Evolutionary conservation across 1,140 invertebrate species (phyloP), one percentile per base, ranked within the genome.

Genomic region (Planococcus citri): DNA sequence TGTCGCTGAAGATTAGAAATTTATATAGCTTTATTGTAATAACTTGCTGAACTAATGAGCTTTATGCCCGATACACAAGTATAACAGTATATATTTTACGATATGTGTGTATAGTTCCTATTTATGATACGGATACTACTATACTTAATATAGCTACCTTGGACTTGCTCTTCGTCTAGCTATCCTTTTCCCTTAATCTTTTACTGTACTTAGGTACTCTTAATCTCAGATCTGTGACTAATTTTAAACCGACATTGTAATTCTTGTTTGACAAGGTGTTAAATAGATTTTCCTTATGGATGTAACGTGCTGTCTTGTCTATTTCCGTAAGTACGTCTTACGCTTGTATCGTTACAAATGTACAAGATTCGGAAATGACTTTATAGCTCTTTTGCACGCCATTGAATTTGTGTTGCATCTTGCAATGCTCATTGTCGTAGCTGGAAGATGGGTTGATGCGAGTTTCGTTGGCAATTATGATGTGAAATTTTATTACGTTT

Each of bases 1-100:
- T 24, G 21, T 24, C 22, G 60, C 41, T 17, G 41, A 14, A 64
- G 60, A 64, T 64, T 64, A 64, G 10, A 64, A 64, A 64, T 64
- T 64, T 64, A 64, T 64, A 27, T 64, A 64, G 60, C 60, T 27
- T 24, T 64, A 64, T 64, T 64, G 60, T 64, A 64, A 64, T 64
- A 64, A 64, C 60, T 64, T 25, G 60, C 60, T 21, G 60, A 64
- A 64, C 60, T 64, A 64, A 64, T 64, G 60, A 64, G 60, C 60
- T 64, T 64, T 64, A 64, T 27, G 21, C 21, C 17, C 25, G 8
- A 21, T 64, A 64, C 60, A n/a, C n/a, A n/a, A n/a, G n/a, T n/a
- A n/a, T 22, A 58, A n/a, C n/a, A 2, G 41, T 27, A 10, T 27
- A 10, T 25, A 9, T 64, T 64, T 58, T 58, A 58, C 51, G 51